These are phyloP conservation scores for Nomada goodeniana DNA, from an alignment of 2,888 invertebrate species.

Conservation along the genomic window DNA sequence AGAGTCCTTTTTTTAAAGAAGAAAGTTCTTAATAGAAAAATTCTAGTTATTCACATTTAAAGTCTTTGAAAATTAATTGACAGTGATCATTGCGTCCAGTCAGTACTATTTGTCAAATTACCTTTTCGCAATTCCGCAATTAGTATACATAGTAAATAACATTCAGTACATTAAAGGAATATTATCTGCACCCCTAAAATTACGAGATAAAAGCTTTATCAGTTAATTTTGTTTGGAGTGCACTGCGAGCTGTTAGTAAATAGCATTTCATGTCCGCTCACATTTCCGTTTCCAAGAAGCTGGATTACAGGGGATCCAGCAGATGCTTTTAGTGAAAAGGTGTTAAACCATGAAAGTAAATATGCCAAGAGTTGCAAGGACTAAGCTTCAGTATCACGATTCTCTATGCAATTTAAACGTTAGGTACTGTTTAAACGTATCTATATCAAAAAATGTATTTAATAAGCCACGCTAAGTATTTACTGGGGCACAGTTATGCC, in stretches of 20 bases:
- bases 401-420: not conserved
- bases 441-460: not conserved
- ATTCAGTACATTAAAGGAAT: not conserved
- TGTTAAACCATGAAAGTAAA: constrained; percentile 15
- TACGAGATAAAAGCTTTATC: not conserved
- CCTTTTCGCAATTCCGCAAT: no score
- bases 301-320: constrained; percentile 22
- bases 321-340: constrained; percentile 27
- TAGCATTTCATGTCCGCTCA: constrained; percentile 4
- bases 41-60: no score
- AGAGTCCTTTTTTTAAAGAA: no score
- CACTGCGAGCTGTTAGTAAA: constrained; percentile 2
- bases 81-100: no score
- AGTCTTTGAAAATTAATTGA: no score
- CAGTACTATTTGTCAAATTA: no score
- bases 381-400: not conserved
- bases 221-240: constrained; percentile 5
- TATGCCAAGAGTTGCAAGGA: constrained; percentile 9
- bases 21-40: no score
- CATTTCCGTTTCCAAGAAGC: constrained; percentile 25
- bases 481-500: no score
- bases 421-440: not conserved
- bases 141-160: no score
- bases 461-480: no score
- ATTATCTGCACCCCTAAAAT: not conserved